Percentiles rank a stretch among this genome's conserved stretches.
phyloP scores from a whole-genome alignment of 2,797 vertebrate genomes.

The Tenualosa thibaudeaui region DNA sequence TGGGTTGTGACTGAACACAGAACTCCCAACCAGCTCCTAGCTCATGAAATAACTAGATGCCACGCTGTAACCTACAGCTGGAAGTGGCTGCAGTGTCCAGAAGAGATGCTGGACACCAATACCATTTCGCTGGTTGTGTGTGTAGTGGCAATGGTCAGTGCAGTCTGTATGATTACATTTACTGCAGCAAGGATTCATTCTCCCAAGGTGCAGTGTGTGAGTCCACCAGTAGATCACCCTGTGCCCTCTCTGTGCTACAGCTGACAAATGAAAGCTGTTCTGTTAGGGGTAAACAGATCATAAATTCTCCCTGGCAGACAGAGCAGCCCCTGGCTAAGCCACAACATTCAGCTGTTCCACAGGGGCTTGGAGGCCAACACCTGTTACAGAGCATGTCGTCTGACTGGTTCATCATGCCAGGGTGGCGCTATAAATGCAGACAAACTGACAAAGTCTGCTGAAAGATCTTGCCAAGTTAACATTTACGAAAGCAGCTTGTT shows the following conservation, averaged over 20 bases:
- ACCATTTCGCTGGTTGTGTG: neutral
- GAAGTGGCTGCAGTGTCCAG: neutral
- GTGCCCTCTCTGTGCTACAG: neutral
- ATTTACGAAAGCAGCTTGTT: neutral
- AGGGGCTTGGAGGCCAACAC: neutral
- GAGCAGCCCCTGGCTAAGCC: neutral
- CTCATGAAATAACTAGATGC: neutral
- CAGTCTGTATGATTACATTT: neutral
- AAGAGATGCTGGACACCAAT: neutral
- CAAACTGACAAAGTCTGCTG: neutral
- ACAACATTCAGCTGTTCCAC: neutral
- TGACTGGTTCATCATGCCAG: neutral
- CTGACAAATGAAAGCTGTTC: slow-evolving; percentile 12
- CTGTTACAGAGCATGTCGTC: neutral
- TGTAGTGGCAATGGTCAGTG: neutral
- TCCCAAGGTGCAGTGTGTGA: neutral
- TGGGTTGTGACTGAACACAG: slow-evolving; percentile 34
- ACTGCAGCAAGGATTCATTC: neutral
- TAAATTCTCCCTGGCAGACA: slow-evolving; percentile 23
- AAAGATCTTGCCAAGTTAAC: neutral
- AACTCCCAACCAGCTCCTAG: neutral
- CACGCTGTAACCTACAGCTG: neutral
- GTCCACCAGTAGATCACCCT: neutral
- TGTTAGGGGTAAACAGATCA: slow-evolving; percentile 11
- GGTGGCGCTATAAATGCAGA: neutral